Conservation (phyloP, 2,113 vertebrate genomes). For the Thomomys bottae region DNA sequence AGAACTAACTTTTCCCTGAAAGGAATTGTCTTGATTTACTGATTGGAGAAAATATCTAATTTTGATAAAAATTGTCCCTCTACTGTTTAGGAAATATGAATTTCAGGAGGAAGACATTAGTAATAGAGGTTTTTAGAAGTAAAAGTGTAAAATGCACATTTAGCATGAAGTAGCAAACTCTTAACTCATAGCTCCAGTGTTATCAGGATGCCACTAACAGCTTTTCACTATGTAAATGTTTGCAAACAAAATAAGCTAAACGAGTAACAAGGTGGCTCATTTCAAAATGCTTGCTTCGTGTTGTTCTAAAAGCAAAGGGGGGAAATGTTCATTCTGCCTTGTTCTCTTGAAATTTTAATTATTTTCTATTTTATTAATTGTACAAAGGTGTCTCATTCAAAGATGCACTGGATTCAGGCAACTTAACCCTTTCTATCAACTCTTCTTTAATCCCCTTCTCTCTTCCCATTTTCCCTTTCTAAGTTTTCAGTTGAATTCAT, state of each 20-base stretch:
- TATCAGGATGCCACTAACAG: conserved; percentile 71
- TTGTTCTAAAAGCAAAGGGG: conserved; percentile 63
- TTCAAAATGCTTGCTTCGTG: conserved; percentile 59
- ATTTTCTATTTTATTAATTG: background rate
- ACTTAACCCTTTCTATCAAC: too few species aligned
- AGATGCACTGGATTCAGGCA: too few species aligned
- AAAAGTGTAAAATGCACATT: conserved; percentile 62
- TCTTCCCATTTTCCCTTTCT: too few species aligned
- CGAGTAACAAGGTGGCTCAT: conserved; percentile 58
- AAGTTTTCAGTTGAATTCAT: too few species aligned
- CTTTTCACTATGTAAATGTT: conserved; percentile 72
- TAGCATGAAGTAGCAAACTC: conserved; percentile 60
- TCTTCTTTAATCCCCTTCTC: too few species aligned
- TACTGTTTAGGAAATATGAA: conserved; percentile 69
- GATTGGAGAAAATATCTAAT: conserved; percentile 38
- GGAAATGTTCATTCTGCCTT: background rate
- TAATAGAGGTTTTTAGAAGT: conserved; percentile 34
- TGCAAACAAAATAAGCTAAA: conserved; percentile 66
- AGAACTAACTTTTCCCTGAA: conserved; percentile 60
- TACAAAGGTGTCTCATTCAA: too few species aligned
- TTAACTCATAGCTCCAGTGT: conserved; percentile 63
- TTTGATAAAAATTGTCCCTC: conserved; percentile 67
- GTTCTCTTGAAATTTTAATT: background rate
- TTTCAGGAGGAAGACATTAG: conserved; percentile 54
- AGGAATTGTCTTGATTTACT: conserved; percentile 62